phyloP scores from a whole-genome alignment of 2,113 vertebrate species.

The Cyanoramphus novaezelandiae region DNA sequence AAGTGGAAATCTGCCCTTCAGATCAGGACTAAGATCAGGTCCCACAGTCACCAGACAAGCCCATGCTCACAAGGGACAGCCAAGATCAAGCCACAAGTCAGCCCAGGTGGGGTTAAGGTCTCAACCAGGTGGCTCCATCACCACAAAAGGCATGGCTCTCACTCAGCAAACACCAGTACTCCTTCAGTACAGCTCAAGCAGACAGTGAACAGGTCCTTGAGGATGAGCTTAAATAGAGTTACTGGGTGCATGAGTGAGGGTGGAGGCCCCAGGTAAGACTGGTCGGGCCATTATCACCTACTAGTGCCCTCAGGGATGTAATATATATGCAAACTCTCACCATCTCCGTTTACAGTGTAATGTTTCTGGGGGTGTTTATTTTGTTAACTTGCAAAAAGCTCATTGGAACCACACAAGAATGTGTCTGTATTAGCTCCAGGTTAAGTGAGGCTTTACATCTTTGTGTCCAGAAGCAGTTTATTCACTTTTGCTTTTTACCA shows the following conservation, averaged over 20 bases:
- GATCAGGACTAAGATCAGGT: not conserved
- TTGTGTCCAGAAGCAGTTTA: not conserved
- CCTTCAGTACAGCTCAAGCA: not conserved
- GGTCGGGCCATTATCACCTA: not conserved
- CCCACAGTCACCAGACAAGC: not conserved
- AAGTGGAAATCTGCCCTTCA: not conserved
- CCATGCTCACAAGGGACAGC: not conserved
- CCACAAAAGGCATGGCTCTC: not conserved
- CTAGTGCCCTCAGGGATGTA: not conserved
- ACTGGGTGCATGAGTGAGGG: not conserved
- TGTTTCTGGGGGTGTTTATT: not conserved
- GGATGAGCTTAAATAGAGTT: not conserved
- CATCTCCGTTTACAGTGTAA: not conserved
- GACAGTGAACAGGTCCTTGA: accelerated
- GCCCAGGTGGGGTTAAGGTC: not conserved
- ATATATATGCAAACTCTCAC: not conserved
- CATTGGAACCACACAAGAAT: not conserved
- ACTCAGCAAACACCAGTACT: not conserved
- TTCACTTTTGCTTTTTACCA: not conserved
- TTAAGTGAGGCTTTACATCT: not conserved
- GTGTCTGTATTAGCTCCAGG: not conserved
- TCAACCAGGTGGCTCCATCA: not conserved
- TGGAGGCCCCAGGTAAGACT: not conserved
- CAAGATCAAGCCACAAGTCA: not conserved
- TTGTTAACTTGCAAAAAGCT: not conserved